Evolutionary conservation across 92 coral and sea anemone species (phyloP).

Genomic region (Parazoanthus atlanticus): DNA sequence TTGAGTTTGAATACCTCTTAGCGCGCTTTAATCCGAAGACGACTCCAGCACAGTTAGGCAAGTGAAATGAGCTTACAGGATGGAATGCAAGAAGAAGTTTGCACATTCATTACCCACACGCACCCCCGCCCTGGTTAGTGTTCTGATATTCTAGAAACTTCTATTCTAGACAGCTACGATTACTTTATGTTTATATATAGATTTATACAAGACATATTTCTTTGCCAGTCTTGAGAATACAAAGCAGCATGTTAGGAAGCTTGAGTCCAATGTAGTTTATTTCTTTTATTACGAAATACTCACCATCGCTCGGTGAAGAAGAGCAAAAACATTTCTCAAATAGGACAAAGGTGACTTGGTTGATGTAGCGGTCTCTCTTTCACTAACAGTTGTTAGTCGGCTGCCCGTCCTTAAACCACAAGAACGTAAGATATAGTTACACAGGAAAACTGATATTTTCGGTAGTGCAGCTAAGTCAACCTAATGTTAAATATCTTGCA

Average conservation of each 20-base stretch:
- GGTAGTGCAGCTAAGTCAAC: background rate
- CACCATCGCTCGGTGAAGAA: slow-evolving; percentile 81
- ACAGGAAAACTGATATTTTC: no score
- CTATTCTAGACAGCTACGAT: background rate
- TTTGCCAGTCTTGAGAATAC: background rate
- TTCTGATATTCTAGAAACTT: background rate
- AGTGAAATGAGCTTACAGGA: no score
- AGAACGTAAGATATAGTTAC: background rate
- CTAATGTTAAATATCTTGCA: background rate
- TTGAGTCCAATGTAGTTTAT: no score
- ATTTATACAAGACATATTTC: no score
- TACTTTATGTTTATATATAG: background rate
- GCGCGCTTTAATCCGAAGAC: no score
- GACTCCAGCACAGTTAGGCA: no score
- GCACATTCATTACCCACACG: no score
- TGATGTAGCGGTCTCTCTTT: slow-evolving; percentile 49
- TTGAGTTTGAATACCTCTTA: no score
- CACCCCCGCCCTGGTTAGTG: no score
- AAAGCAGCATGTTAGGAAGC: no score
- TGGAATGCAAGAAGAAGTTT: no score
- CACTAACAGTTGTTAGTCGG: slow-evolving; percentile 69
- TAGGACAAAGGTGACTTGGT: slow-evolving; percentile 66
- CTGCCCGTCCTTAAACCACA: slow-evolving; percentile 64
- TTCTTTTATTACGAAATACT: slow-evolving; percentile 19
- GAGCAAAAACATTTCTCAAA: slow-evolving; percentile 60